Conservation (phyloP, 2,797 vertebrate genomes). For the Decapterus maruadsi region DNA sequence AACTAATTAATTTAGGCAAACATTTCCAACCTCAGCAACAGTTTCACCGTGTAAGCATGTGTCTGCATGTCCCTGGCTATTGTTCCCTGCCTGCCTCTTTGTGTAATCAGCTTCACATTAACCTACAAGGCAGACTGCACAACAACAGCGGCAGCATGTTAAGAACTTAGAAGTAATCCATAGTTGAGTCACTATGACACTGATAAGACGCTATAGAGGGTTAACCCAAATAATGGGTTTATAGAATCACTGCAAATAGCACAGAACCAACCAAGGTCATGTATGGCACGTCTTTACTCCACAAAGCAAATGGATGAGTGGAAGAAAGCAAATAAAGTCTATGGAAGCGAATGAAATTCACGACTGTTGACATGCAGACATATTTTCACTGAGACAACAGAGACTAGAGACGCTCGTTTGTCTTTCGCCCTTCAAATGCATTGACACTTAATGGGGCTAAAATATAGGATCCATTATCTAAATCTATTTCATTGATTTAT, state of each 20-base stretch:
- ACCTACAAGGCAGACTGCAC: conserved; percentile 52
- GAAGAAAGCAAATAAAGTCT: conserved; percentile 47
- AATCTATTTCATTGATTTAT: conserved; percentile 15
- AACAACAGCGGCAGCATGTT: conserved; percentile 51
- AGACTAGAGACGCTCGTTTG: conserved; percentile 25
- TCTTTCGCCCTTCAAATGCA: conserved; percentile 18
- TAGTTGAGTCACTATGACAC: conserved; percentile 59
- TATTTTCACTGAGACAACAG: conserved; percentile 47
- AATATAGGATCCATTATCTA: conserved; percentile 2
- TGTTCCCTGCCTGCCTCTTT: conserved; percentile 47
- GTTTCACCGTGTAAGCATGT: conserved; percentile 32
- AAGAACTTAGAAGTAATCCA: conserved; percentile 59
- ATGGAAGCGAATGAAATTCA: conserved; percentile 45
- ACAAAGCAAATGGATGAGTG: conserved; percentile 57
- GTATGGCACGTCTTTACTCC: conserved; percentile 78
- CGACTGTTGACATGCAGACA: conserved; percentile 38
- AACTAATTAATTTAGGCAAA: conserved; percentile 29
- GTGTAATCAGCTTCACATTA: conserved; percentile 54
- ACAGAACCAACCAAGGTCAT: conserved; percentile 52
- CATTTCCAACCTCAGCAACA: conserved; percentile 39
- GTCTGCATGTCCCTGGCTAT: conserved; percentile 26
- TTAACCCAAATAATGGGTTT: conserved; percentile 50
- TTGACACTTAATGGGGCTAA: background rate
- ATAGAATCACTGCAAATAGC: conserved; percentile 50
- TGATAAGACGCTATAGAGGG: conserved; percentile 42